Percentiles rank a stretch among this genome's conserved stretches.
phyloP scores from a whole-genome alignment of 2,888 invertebrate genomes.

The Drosophila mulleri region DNA sequence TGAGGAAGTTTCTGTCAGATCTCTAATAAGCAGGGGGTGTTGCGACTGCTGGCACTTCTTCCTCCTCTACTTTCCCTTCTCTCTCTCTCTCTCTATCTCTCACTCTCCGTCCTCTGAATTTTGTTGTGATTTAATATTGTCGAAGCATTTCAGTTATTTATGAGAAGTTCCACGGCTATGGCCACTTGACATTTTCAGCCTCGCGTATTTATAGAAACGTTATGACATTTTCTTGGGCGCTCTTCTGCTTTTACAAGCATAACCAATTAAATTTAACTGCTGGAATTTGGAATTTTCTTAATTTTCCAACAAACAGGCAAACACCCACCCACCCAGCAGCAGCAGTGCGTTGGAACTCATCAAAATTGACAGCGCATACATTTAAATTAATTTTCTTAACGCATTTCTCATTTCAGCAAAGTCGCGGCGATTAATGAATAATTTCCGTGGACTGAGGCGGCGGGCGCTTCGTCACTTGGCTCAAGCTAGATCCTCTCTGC shows the following conservation, averaged over 20 bases:
- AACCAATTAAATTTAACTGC: constrained; percentile 71
- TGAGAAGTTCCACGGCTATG: constrained; percentile 24
- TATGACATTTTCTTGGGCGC: constrained; percentile 62
- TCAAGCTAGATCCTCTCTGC: constrained; percentile 12
- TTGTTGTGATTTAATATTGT: constrained; percentile 60
- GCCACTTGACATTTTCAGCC: constrained; percentile 51
- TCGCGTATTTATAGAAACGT: constrained; percentile 68
- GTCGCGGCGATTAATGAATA: constrained; percentile 68
- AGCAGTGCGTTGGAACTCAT: constrained; percentile 30
- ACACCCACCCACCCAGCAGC: background rate
- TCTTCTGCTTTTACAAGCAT: constrained; percentile 53
- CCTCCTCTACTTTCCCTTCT: background rate
- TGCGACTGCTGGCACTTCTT: constrained; percentile 6
- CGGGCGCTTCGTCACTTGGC: constrained; percentile 1
- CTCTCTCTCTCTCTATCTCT: background rate
- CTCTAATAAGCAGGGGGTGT: constrained; percentile 44
- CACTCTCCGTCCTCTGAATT: background rate
- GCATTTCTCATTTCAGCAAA: constrained; percentile 49
- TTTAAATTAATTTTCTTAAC: constrained; percentile 69
- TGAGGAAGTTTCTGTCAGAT: constrained; percentile 50
- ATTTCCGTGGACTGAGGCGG: constrained; percentile 39
- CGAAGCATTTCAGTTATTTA: constrained; percentile 55
- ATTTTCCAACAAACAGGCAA: constrained; percentile 2
- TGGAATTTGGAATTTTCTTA: constrained; percentile 55
- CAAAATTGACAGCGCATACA: constrained; percentile 70